Evolutionary conservation across 2,797 vertebrate genomes (phyloP), one percentile per base, ranked within the genome.

Genomic region (Neosalanx taihuensis): DNA sequence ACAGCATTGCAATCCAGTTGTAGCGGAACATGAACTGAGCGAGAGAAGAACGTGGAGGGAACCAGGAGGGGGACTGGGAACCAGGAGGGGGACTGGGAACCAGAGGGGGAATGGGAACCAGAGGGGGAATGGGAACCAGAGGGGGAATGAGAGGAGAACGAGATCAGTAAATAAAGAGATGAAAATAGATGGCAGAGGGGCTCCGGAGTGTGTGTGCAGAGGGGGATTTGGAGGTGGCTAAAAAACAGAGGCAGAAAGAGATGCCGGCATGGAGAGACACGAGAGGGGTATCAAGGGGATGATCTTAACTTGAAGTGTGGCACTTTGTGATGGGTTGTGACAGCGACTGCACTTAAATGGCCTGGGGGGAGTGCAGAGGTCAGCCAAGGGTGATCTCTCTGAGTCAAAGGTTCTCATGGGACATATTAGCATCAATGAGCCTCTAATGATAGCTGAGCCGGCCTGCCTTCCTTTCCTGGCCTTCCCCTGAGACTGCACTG

Each of bases 361-460:
- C 74, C 73, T 72, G 73, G 71, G 70, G 69, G 37, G 35, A 41
- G n/a, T 4, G 58, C 58, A 23, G 33, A 69, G n/a, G 51, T 56
- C 18, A 10, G 70, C 17, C 13, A 33, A 41, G 49, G 31, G n/a
- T 31, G 26, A 26, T 26, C 61, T 65, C 18, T 15, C n/a, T 3
- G 67, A 77, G 81, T 79, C 72, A 80, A 81, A 82, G 15, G 23
- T 35, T 69, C 83, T 83, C 76, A 29, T 64, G 81, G 79, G 83
- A 83, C 68, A 33, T 66, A 73, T 81, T 71, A 78, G 85, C 81
- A 84, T 82, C 77, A 23, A 65, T 18, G 72, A 72, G 67, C 68
- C 83, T 76, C 75, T 65, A 76, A 76, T 56, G 76, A 23, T 64
- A 70, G 37, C 63, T 37, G 33, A 37, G 62, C 10, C 33, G 20